Conservation (phyloP, 2,113 vertebrate species). For the Myotis yumanensis region DNA sequence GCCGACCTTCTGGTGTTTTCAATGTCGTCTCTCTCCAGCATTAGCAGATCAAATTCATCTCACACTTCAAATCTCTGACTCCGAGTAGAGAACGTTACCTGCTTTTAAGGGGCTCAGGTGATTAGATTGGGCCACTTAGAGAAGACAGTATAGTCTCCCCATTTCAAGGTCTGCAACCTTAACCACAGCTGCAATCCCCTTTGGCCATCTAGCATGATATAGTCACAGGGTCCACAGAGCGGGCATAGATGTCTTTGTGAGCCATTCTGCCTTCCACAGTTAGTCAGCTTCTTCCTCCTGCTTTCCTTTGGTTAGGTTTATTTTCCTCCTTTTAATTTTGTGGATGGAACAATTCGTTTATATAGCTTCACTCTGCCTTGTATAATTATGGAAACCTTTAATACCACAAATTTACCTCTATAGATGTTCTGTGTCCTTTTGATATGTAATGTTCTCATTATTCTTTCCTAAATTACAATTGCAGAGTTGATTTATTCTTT, state of each 20-base stretch:
- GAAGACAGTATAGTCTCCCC: background rate
- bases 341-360: background rate
- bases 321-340: background rate
- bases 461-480: background rate
- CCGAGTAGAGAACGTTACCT: background rate
- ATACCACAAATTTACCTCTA: background rate
- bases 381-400: slow-evolving; percentile 11
- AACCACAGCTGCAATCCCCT: background rate
- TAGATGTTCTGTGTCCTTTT: background rate
- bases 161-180: background rate
- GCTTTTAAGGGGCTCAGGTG: background rate
- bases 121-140: background rate
- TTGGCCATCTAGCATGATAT: background rate
- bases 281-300: background rate
- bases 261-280: background rate
- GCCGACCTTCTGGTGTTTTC: background rate
- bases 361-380: background rate
- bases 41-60: background rate
- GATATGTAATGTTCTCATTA: background rate
- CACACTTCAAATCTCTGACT: background rate
- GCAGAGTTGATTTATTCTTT: background rate
- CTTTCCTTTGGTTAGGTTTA: background rate
- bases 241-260: background rate
- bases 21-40: background rate
- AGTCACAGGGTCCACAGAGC: background rate